Evolutionary conservation across 2,113 vertebrate species (phyloP), one percentile per base, ranked within the genome.

Genomic region (Corythornis cristatus): DNA sequence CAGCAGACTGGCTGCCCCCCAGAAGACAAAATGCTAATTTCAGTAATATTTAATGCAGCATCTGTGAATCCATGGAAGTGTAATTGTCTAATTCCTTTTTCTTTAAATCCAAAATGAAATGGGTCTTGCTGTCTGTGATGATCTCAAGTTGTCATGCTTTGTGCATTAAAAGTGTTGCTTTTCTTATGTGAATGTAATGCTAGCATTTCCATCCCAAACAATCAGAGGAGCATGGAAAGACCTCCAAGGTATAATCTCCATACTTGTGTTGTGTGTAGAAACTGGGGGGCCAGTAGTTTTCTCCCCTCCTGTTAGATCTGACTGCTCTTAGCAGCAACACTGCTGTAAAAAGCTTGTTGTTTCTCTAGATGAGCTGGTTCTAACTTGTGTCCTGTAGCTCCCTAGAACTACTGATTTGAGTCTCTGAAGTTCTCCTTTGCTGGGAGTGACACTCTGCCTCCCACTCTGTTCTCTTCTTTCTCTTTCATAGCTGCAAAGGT

Each of bases 121-220:
- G 85, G 51, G 84, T 53, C 50, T 92, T 88, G 72, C 29, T 86
- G 58, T 79, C 40, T 95, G 57, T 96, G 86, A 45, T 94, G 64
- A 96, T 91, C 66, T 94, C 42, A 95, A 93, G 67, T 87, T 93
- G 91, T 96, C 62, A 42, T 95, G 83, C 95, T 96, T 95, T 97
- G 83, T 96, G 86, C 95, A 92, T 97, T 96, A 95, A 96, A 93
- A 97, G 26, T 97, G 95, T 89, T 93, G 87, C 88, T 86, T 93
- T 96, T 95, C 91, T 96, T 96, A n/a, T 98, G 95, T 97, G 85
- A 96, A 94, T 97, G 37, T 97, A 97, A 97, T 95, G 93, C 94
- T 98, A 97, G 97, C 96, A 92, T 98, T 97, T 98, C 96, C 97
- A 96, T 96, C 96, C 96, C 97, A 97, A 97, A 97, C 97, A 98